Percentiles rank a stretch among this genome's conserved stretches.
Conservation (phyloP, 2,797 vertebrate species). For the Selene dorsalis region DNA sequence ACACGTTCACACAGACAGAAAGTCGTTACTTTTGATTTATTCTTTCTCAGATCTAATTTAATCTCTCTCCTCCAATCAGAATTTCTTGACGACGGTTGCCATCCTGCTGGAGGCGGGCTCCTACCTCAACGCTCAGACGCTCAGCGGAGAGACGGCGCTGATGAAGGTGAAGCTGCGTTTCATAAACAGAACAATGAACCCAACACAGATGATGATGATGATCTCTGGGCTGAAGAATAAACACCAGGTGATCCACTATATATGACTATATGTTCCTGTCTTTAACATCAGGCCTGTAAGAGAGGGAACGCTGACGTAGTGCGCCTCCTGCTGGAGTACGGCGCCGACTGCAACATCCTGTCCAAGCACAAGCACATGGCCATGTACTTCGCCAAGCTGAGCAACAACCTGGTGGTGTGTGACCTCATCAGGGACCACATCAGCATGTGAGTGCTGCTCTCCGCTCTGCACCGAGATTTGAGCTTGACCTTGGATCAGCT, state of each 20-base stretch:
- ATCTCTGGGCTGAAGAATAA: no score
- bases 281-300: conserved; percentile 89
- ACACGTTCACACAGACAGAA: no score
- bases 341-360: conserved; percentile 94
- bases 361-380: conserved; percentile 95
- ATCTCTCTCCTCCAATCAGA: conserved; percentile 77
- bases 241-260: no score
- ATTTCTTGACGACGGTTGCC: conserved; percentile 94
- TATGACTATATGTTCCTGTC: neutral
- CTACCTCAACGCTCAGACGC: conserved; percentile 91
- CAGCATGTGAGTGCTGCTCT: conserved; percentile 87
- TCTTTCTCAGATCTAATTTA: neutral
- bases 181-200: neutral
- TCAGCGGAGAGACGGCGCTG: conserved; percentile 93
- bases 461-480: no score
- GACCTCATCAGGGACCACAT: conserved; percentile 93
- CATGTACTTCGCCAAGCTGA: conserved; percentile 92
- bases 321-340: conserved; percentile 94
- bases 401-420: conserved; percentile 90
- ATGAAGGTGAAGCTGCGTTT: conserved; percentile 90
- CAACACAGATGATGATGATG: no score
- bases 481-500: no score
- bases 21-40: neutral
- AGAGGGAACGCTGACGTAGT: conserved; percentile 95
- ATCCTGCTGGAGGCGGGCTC: conserved; percentile 97